Percentiles rank a stretch among this genome's conserved stretches.
Evolutionary conservation across 2,797 vertebrate species (phyloP).

Genomic region (Periophthalmus magnuspinnatus): DNA sequence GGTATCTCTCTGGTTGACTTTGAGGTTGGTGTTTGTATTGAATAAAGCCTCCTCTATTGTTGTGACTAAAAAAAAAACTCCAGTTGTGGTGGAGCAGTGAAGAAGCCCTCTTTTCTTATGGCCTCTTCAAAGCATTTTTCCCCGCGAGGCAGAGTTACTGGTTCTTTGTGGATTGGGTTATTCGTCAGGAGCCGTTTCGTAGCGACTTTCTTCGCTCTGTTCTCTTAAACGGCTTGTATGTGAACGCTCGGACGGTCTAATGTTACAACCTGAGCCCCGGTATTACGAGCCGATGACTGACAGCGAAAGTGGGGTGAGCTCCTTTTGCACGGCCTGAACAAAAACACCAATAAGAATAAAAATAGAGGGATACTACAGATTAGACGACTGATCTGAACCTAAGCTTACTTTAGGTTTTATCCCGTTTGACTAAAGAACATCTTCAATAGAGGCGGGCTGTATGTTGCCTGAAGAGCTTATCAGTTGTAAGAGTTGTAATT

Average conservation of each 20-base stretch:
- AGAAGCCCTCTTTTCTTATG: conserved; percentile 72
- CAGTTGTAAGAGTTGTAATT: not conserved
- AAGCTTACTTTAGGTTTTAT: conserved; percentile 59
- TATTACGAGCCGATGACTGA: conserved; percentile 84
- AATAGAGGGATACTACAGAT: conserved; percentile 62
- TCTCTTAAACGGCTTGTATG: conserved; percentile 64
- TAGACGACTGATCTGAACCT: conserved; percentile 77
- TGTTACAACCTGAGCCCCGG: conserved; percentile 74
- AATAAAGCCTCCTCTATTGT: conserved; percentile 39
- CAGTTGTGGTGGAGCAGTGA: conserved; percentile 37
- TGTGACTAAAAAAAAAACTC: conserved; percentile 22
- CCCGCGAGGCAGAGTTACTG: conserved; percentile 76
- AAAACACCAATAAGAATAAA: conserved; percentile 64
- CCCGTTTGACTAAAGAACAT: not conserved
- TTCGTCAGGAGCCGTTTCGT: conserved; percentile 80
- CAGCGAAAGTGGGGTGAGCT: conserved; percentile 77
- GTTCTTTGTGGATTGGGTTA: conserved; percentile 80
- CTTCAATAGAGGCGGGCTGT: not conserved
- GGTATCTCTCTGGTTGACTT: conserved; percentile 34
- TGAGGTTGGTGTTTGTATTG: conserved; percentile 20
- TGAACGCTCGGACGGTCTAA: conserved; percentile 73
- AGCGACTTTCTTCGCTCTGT: conserved; percentile 78
- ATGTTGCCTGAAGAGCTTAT: not conserved
- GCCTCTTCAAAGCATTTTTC: conserved; percentile 80
- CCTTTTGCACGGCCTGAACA: conserved; percentile 67